phyloP scores from a whole-genome alignment of 1,140 invertebrate species.

The Ooceraea biroi region DNA sequence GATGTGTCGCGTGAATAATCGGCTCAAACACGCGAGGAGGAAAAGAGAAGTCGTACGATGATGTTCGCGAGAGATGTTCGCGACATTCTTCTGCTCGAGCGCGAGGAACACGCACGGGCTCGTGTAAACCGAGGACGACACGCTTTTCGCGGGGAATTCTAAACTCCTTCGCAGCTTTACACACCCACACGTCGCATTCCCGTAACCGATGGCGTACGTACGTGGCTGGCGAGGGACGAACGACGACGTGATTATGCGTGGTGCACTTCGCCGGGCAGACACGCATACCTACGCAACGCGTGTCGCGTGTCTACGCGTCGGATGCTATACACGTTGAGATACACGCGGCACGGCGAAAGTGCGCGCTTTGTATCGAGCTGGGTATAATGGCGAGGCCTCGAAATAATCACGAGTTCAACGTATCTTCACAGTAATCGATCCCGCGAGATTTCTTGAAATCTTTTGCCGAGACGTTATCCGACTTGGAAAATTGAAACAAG shows the following conservation, averaged over 20 bases:
- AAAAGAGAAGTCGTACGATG: no score
- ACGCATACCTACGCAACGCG: slow-evolving; percentile 13
- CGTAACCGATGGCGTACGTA: slow-evolving; percentile 10
- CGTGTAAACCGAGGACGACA: slow-evolving; percentile 51
- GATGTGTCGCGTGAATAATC: not conserved
- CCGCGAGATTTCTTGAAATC: no score
- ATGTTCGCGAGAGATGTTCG: not conserved
- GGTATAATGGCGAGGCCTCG: slow-evolving; percentile 21
- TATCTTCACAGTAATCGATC: no score
- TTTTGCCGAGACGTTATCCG: no score
- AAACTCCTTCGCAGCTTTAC: slow-evolving; percentile 65
- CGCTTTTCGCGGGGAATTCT: slow-evolving; percentile 64
- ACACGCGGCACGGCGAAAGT: slow-evolving; percentile 37
- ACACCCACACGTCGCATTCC: slow-evolving; percentile 73
- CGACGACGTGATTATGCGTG: slow-evolving; percentile 67
- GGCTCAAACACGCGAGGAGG: not conserved
- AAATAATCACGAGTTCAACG: slow-evolving; percentile 38
- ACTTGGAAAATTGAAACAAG: no score
- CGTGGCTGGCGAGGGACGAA: slow-evolving; percentile 51
- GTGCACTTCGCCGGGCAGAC: slow-evolving; percentile 35
- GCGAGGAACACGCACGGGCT: not conserved
- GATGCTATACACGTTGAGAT: slow-evolving; percentile 36
- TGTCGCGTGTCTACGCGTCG: slow-evolving; percentile 49
- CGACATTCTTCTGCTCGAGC: not conserved
- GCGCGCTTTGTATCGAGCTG: slow-evolving; percentile 46